Base-by-base conservation (phyloP, 2,797 vertebrate species). In the Galaxias olidus region DNA sequence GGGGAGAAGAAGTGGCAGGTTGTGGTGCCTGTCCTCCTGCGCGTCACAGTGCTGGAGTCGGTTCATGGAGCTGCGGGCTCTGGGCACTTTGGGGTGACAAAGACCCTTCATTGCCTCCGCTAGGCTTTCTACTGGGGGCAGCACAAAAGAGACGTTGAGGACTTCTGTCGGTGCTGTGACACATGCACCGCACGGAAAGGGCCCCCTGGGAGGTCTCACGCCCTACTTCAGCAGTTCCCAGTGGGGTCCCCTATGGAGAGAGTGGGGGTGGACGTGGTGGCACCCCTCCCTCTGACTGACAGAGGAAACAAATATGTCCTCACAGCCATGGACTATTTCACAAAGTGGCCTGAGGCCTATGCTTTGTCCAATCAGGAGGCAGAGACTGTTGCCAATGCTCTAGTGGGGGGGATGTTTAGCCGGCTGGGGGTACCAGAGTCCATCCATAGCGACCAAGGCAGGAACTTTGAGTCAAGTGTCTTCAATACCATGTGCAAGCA, bases 1-100 rank as follows among this genome's bases (percentile, higher is more conserved):
- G n/a, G n/a, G n/a, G n/a, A n/a, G n/a, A n/a, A 60, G 6, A 74
- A 30, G 51, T 75, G 68, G 60, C 64, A 73, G 50, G 53, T 73
- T 17, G 58, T 71, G 30, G 69, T 67, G 17, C 6, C 30, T n/a
- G n/a, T n/a, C n/a, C n/a, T n/a, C n/a, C n/a, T n/a, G n/a, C n/a
- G n/a, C n/a, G n/a, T n/a, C 30, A 30, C 10, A 13, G 40, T 54
- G 50, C 50, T 55, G 4, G n/a, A 18, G 5, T 12, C 4, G 8
- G 4, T 1, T n/a, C 41, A 41, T 49, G 19, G 8, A 12, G 5
- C 46, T 4, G 41, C 46, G 1, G 56, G 64, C 4, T 9, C 46
- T 9, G 48, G 55, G 8, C 46, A 58, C n/a, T 49, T 58, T 13
- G 46, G 54, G 20, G 20, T 66, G 9, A 50, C 54, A 41, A 50